Base-by-base conservation (phyloP, 2,888 invertebrate genomes). In the Autographa pulchrina region DNA sequence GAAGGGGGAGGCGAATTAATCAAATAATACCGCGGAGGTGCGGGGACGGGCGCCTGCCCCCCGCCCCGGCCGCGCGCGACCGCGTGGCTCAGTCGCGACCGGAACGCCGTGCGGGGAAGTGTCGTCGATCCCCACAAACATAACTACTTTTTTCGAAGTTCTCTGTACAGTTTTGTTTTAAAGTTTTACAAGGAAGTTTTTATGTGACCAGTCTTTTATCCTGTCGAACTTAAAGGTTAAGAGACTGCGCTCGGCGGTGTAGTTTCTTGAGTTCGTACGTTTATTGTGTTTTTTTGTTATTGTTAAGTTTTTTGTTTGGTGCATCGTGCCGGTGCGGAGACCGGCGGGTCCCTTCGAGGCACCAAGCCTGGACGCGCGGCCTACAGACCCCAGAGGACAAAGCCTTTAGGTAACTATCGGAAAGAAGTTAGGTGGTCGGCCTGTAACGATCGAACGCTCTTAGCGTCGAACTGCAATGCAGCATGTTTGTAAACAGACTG, bases 1-100 rank as follows among this genome's bases (percentile, higher is more conserved):
- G 95, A 94, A 95, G 95, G 95, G 93, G 96, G 95, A 94, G 95
- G 95, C 94, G 94, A 96, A 96, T 96, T 96, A 96, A 96, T 96
- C 96, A 96, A 96, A 96, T 96, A 96, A 96, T 95, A 94, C 94
- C 91, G 93, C 93, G 91, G 93, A 89, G 94, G 93, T 86, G 93
- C 87, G 92, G 91, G 91, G 91, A 87, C 80, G 84, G 84, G 89
- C 81, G 85, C 87, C 87, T 82, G 88, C 84, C 80, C 85, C 87
- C 77, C 86, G 87, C 85, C 89, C 81, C 83, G 86, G 87, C 88
- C 91, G 88, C 90, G 78, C 82, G 82, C 92, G 89, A 91, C 94
- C 94, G 95, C 94, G 93, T 94, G 95, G 93, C 92, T 95, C 95
- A 96, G 96, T 96, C 91, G 94, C 93, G 92, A 93, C 90, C 90